These are phyloP conservation scores for Pristionchus mayeri DNA, from an alignment of 2,888 invertebrate species.

Conservation along the genomic window DNA sequence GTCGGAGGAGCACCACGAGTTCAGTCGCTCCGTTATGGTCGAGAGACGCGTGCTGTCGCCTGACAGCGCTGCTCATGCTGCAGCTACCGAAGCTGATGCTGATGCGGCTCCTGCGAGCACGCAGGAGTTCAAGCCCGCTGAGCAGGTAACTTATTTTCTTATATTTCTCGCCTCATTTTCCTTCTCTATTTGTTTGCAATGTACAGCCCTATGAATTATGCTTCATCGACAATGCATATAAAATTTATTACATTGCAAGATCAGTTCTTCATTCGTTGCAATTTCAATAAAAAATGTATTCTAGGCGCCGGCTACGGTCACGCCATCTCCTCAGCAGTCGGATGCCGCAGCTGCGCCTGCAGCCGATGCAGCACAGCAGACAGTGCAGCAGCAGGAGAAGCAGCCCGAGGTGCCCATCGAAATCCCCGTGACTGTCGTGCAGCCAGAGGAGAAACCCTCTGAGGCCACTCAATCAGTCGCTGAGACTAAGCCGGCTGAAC, in stretches of 20 bases:
- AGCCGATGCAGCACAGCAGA: neutral
- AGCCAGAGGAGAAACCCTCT: neutral
- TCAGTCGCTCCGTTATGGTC: conserved; percentile 4
- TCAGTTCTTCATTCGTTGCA: neutral
- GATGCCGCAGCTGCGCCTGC: neutral
- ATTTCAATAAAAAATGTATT: neutral
- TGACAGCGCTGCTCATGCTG: conserved; percentile 4
- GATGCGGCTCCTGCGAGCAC: neutral
- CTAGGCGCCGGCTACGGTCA: neutral
- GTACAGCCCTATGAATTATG: too few relatives aligned
- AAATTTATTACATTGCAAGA: too few relatives aligned
- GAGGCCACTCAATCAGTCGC: neutral
- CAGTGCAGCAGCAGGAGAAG: neutral
- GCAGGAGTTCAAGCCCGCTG: neutral
- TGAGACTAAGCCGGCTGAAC: neutral
- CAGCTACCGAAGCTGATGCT: neutral
- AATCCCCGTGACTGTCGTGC: neutral
- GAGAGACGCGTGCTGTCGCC: conserved; percentile 34
- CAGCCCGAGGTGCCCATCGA: neutral
- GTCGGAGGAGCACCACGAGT: neutral
- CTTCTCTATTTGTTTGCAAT: too few relatives aligned
- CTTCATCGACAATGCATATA: too few relatives aligned
- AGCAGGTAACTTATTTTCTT: too few relatives aligned
- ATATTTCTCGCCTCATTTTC: too few relatives aligned
- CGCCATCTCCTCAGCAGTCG: neutral